Evolutionary conservation across 2,888 invertebrate species (phyloP).

Genomic region (Amphipyra tragopoginis): DNA sequence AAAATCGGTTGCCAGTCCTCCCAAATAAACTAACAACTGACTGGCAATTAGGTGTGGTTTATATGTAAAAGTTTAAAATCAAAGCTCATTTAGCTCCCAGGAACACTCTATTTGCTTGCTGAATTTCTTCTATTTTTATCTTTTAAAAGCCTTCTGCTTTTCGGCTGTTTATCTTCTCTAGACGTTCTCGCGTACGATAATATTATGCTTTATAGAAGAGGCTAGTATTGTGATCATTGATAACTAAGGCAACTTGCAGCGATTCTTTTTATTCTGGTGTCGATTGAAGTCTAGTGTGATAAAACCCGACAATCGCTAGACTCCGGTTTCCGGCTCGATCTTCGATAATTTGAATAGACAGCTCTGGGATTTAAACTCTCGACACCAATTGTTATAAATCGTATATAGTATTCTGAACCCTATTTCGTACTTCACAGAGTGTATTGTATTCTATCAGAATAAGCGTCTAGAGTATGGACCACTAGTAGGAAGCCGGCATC

Average conservation of each 20-base stretch:
- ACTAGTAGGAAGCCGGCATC: conserved; percentile 20
- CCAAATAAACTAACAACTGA: too few species aligned
- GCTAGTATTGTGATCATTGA: too few species aligned
- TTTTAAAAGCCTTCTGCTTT: too few species aligned
- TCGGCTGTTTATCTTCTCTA: too few species aligned
- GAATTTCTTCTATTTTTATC: too few species aligned
- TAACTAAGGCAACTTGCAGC: neutral
- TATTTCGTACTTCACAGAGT: conserved; percentile 9
- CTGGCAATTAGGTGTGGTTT: too few species aligned
- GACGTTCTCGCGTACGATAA: too few species aligned
- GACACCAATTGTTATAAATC: conserved; percentile 37
- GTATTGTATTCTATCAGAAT: conserved; percentile 2
- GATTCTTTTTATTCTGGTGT: neutral
- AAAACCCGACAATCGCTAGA: conserved; percentile 30
- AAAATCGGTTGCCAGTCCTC: too few species aligned
- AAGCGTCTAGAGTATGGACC: conserved; percentile 5
- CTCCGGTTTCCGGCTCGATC: conserved; percentile 34
- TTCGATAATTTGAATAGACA: conserved; percentile 50
- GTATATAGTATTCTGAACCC: conserved; percentile 29
- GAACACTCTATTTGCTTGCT: too few species aligned
- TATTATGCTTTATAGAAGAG: too few species aligned
- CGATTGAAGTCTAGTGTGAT: conserved; percentile 7
- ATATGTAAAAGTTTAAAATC: too few species aligned
- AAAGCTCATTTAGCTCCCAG: too few species aligned
- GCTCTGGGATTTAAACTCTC: conserved; percentile 33